Base-by-base conservation (phyloP, 2,888 invertebrate species). In the Eustalomyia histrio region DNA sequence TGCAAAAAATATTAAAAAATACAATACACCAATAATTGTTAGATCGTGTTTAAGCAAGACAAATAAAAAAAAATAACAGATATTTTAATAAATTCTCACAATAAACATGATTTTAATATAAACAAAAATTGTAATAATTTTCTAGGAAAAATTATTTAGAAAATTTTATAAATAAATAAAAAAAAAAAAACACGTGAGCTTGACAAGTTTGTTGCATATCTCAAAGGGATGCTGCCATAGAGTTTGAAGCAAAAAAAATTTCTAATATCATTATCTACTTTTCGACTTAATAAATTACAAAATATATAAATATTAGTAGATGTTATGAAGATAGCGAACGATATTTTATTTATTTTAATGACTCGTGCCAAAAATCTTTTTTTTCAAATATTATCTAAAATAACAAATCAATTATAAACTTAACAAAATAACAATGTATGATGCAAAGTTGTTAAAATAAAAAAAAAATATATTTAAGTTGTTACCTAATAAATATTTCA, bases 351-450 rank as follows among this genome's bases (percentile, higher is more conserved):
- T 29, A 7, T 29, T 29, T 6, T 29, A 29, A 6, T 57, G 68
- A 68, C 68, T 68, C 68, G 68, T 68, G 68, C 68, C 68, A 58
- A 68, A 50, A 47, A 47, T n/a, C 24, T 39, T 39, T 29, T 29
- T 6, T 17, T 53, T 29, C 17, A 43, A 18, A 61, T 10, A 18
- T 21, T 16, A 61, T 39, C 21, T 47, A 21, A 50, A 16, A 16
- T 9, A 16, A 50, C 29, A 50, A 64, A 64, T 64, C 64, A 33
- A 64, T 64, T 64, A 50, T 29, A 64, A 47, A 33, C 21, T 12
- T 12, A 39, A 39, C 12, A 39, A 39, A 12, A 39, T 12, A 39
- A 39, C 12, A 39, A 39, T 39, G 9, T 39, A 39, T 39, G 39
- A 39, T 39, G 39, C 39, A 39, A 39, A 39, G 14, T 39, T 39